Evolutionary conservation across 2,888 invertebrate species (phyloP), one percentile per base, ranked within the genome.

Genomic region (Drosophila seclusa): DNA sequence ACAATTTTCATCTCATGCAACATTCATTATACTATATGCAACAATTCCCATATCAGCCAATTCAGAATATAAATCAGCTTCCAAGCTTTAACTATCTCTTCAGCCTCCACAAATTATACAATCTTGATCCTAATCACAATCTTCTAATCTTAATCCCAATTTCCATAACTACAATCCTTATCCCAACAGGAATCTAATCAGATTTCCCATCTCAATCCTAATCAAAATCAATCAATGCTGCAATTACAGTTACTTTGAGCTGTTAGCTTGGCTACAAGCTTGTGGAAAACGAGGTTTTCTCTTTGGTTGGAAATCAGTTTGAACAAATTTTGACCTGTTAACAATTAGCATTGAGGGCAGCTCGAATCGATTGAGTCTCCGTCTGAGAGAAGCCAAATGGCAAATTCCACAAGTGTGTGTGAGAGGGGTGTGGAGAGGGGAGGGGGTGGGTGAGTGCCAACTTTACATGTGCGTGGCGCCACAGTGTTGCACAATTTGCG

Each of bases 381-480:
- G 45, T 13, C 21, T 45, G 45, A 8, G 45, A 7, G 45, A n/a
- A 32, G 13, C 48, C 49, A 18, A 49, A 21, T 36, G 49, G 27
- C 31, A 21, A 57, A 74, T 60, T 69, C 77, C 73, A 73, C 82
- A 84, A 80, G 82, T 84, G 80, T 77, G 85, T 45, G 72, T 80
- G 78, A 68, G 69, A 71, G n/a, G 29, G 31, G 67, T 78, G 69
- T 71, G 65, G 75, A 66, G 69, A 74, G 13, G n/a, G 31, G 68
- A 49, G 50, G 34, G 29, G 31, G 7, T 8, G 10, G 24, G 3
- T 45, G 0, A n/a, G 7, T 67, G 62, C 73, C 66, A 40, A 54
- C 11, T 69, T 59, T 54, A 24, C 7, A 45, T 45, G 45, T 6
- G 24, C 16, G 16, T 24, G 42, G 42, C 7, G 42, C 42, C 42